phyloP scores from a whole-genome alignment of 2,888 invertebrate genomes.

The Cinara cedri region DNA sequence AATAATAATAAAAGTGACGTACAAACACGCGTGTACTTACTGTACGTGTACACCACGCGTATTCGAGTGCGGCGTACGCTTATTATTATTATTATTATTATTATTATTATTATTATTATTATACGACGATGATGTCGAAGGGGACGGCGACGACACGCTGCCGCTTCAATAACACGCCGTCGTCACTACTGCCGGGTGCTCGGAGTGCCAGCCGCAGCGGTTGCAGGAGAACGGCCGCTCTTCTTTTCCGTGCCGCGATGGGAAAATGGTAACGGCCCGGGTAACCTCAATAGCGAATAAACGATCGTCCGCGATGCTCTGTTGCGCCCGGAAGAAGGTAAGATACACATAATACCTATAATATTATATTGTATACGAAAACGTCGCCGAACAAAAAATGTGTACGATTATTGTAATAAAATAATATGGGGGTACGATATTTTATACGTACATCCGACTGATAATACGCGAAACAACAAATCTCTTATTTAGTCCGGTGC shows the following conservation, averaged over 20 bases:
- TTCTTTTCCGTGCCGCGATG: not conserved
- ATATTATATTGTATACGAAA: too few relatives aligned
- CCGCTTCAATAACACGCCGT: too few relatives aligned
- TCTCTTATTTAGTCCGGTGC: too few relatives aligned
- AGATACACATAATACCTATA: too few relatives aligned
- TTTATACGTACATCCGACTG: too few relatives aligned
- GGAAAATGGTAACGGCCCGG: conserved; percentile 47
- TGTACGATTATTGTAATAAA: too few relatives aligned
- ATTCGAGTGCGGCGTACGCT: not conserved
- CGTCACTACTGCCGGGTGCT: not conserved
- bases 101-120: too few relatives aligned
- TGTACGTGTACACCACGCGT: not conserved
- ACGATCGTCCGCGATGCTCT: conserved; percentile 76
- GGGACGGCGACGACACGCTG: too few relatives aligned
- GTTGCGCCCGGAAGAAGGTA: conserved; percentile 94
- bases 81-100: not conserved
- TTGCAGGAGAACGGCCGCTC: not conserved
- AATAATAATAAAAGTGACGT: conserved; percentile 4
- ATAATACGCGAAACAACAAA: too few relatives aligned
- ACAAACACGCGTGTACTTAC: conserved; percentile 1
- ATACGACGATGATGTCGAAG: not conserved
- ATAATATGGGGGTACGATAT: too few relatives aligned
- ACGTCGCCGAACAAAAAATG: not conserved
- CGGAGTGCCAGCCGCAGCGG: not conserved
- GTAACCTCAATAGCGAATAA: not conserved